Percentiles rank a stretch among this genome's conserved stretches.
Conservation (phyloP, 35 echinoderm and acorn worm species). For the Eucidaris tribuloides region DNA sequence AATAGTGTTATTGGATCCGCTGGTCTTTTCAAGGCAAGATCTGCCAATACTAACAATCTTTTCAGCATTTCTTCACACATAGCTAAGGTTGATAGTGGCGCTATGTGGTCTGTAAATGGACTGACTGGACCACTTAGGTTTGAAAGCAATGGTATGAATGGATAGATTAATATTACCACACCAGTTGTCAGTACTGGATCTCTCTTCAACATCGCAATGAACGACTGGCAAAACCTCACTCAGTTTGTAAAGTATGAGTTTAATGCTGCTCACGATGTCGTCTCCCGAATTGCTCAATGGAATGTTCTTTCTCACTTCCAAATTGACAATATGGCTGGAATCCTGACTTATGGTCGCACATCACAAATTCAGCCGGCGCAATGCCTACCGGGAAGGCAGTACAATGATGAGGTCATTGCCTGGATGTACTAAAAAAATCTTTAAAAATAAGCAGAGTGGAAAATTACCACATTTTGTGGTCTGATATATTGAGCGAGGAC, state of each 20-base stretch:
- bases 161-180: constrained; percentile 27
- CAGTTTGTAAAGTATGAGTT: constrained; percentile 36
- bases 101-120: background rate
- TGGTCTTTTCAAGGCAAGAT: constrained; percentile 35
- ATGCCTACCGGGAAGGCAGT: no score
- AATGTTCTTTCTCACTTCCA: constrained; percentile 14
- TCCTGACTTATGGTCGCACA: constrained; percentile 39
- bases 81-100: background rate
- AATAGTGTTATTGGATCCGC: constrained; percentile 27
- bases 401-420: no score
- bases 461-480: no score
- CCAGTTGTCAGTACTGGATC: constrained; percentile 36
- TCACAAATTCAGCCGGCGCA: no score
- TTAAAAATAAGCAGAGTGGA: no score
- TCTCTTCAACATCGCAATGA: constrained; percentile 3
- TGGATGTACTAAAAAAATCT: no score
- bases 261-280: background rate
- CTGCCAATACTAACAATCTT: constrained; percentile 8
- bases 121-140: constrained; percentile 35
- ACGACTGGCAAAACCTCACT: constrained; percentile 24
- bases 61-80: background rate
- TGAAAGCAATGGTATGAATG: constrained; percentile 20
- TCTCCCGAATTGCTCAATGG: constrained; percentile 5
- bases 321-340: constrained; percentile 41
- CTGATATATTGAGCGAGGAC: no score